Percentiles rank a stretch among this genome's conserved stretches.
phyloP scores from a whole-genome alignment of 2,888 invertebrate genomes.

The Byasa hedistus region DNA sequence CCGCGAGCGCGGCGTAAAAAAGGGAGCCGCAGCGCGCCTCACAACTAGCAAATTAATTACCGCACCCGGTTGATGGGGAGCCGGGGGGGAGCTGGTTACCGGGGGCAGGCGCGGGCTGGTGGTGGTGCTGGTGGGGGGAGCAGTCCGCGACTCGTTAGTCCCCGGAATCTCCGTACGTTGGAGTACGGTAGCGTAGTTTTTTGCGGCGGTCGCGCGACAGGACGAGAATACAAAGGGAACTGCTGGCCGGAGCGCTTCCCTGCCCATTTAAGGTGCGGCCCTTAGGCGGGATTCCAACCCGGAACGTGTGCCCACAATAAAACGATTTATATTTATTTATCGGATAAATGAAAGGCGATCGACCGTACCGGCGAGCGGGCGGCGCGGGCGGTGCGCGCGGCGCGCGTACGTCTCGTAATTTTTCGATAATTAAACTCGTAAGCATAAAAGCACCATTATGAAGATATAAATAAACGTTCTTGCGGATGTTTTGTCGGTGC shows the following conservation, averaged over 20 bases:
- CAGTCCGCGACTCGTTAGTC: slow-evolving; percentile 45
- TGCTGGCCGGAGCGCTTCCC: slow-evolving; percentile 51
- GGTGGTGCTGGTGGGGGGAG: neutral
- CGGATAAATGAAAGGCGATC: slow-evolving; percentile 47
- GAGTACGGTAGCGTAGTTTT: slow-evolving; percentile 74
- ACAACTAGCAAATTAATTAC: slow-evolving; percentile 33
- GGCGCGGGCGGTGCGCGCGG: slow-evolving; percentile 29
- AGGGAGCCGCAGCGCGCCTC: slow-evolving; percentile 29
- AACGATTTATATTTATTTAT: slow-evolving; percentile 73
- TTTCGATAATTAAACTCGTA: slow-evolving; percentile 24
- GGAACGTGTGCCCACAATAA: slow-evolving; percentile 68
- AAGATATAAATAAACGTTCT: slow-evolving; percentile 19
- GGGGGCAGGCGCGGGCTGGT: no score
- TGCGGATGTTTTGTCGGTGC: slow-evolving; percentile 13
- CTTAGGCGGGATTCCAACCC: slow-evolving; percentile 68
- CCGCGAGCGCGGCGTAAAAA: slow-evolving; percentile 17
- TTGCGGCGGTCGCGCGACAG: slow-evolving; percentile 52
- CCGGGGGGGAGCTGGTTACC: no score
- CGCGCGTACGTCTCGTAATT: slow-evolving; percentile 17
- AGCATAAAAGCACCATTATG: slow-evolving; percentile 13
- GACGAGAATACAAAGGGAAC: slow-evolving; percentile 60
- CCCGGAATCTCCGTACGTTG: slow-evolving; percentile 61
- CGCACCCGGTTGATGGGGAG: slow-evolving; percentile 23
- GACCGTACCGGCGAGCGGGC: slow-evolving; percentile 39
- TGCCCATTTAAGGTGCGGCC: slow-evolving; percentile 66